phyloP scores from a whole-genome alignment of 1,140 invertebrate species.

The Scylla paramamosain region DNA sequence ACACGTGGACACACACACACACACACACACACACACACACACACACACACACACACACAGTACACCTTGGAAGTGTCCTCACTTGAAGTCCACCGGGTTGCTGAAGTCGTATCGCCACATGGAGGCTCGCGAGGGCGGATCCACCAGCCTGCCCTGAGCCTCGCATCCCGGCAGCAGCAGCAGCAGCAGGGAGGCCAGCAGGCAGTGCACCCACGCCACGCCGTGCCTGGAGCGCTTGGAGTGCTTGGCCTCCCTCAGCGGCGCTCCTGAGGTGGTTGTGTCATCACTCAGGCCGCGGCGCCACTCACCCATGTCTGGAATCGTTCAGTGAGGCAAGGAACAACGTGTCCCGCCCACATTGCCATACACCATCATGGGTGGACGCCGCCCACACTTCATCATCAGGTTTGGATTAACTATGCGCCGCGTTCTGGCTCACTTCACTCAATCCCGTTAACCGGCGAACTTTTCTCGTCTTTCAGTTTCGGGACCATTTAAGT shows the following conservation, averaged over 20 bases:
- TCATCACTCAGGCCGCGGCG: not conserved
- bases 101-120: conserved; percentile 76
- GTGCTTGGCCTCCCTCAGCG: no score
- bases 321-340: not conserved
- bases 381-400: no score
- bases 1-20: no score
- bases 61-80: not conserved
- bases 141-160: conserved; percentile 62
- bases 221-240: not conserved
- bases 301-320: not conserved
- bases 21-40: no score
- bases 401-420: no score
- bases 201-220: not conserved
- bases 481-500: not conserved
- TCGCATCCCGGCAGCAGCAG: not conserved
- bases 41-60: no score
- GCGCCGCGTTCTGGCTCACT: not conserved
- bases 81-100: conserved; percentile 72
- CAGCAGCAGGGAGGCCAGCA: conserved; percentile 36
- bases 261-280: not conserved
- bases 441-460: not conserved
- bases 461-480: not conserved
- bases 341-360: no score
- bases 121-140: conserved; percentile 71
- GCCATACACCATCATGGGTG: no score